These are phyloP conservation scores for Coregonus suidteri DNA, from an alignment of 2,797 vertebrate species.

Conservation along the genomic window DNA sequence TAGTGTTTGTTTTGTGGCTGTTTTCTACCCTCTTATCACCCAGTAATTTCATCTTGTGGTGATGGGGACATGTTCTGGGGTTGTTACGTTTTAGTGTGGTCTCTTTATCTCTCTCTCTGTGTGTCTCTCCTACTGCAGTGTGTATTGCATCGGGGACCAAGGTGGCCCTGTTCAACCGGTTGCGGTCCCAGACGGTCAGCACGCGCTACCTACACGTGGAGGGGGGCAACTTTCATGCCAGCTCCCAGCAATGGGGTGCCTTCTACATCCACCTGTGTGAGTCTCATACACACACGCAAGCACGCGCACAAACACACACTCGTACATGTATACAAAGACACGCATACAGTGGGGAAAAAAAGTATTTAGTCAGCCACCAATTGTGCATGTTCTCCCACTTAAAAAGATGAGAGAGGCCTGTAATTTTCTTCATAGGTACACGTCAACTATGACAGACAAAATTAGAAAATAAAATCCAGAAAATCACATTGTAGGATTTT, in stretches of 20 bases:
- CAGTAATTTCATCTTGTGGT: background rate
- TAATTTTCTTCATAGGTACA: too few relatives aligned
- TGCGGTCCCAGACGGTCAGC: slow-evolving; percentile 97
- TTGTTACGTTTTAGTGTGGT: background rate
- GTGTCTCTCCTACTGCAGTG: slow-evolving; percentile 72
- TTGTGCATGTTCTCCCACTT: too few relatives aligned
- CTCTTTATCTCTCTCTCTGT: slow-evolving; percentile 8
- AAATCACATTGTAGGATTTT: too few relatives aligned
- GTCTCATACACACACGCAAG: slow-evolving; percentile 53
- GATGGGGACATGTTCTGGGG: background rate
- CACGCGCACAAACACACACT: background rate
- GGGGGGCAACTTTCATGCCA: slow-evolving; percentile 98
- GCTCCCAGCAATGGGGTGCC: slow-evolving; percentile 98
- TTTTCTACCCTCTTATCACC: slow-evolving; percentile 11
- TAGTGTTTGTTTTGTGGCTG: slow-evolving; percentile 5
- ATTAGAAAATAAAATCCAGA: too few relatives aligned
- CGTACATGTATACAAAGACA: background rate
- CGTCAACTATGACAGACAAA: too few relatives aligned
- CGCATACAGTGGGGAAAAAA: too few relatives aligned
- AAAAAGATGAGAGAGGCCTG: too few relatives aligned
- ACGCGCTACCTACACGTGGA: slow-evolving; percentile 98
- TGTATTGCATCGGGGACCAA: slow-evolving; percentile 99
- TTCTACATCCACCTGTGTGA: slow-evolving; percentile 98
- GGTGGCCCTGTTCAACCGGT: slow-evolving; percentile 97
- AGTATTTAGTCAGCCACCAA: too few relatives aligned